Evolutionary conservation across 2,888 invertebrate genomes (phyloP), one percentile per base, ranked within the genome.

Genomic region (Machimus atricapillus): DNA sequence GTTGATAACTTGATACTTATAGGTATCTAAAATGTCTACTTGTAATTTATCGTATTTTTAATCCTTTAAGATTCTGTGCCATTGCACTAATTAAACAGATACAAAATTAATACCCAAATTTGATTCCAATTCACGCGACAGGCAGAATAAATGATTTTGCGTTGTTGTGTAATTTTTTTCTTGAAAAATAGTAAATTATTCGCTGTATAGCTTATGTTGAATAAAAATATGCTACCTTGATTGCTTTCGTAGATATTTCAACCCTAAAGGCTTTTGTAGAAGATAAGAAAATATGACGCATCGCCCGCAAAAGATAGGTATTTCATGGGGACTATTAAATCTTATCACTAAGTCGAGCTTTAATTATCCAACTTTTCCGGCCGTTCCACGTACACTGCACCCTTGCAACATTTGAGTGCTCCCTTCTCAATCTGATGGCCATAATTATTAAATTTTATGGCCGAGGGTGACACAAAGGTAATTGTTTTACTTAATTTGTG

Each of bases 391-490:
- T 19, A 19, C 58, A 58, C 0, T 58, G 58, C 46, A 52, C 46
- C 46, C 46, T 8, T 34, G 34, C 34, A 34, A 34, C 34, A 34
- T 34, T 34, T 34, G 34, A 34, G 6, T 34, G 34, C 34, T 34
- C 34, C 52, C 81, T 23, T 52, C 52, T 81, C 81, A 14, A 19
- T 81, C 23, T 52, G 52, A 52, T 52, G 19, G 14, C 81, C 12
- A 81, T 81, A 46, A 81, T 81, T 81, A 27, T 81, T 27, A 81
- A 81, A 81, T 81, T 52, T 81, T 81, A 81, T 46, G 16, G 40
- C 40, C 8, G 34, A 34, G 34, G 77, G 77, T 77, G 23, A 40
- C 19, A 77, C 77, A 43, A 77, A 43, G 40, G 77, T 23, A 9
- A n/a, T 43, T 77, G 77, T 77, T 77, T 77, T 40, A 7, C 77